phyloP scores from a whole-genome alignment of 2,113 vertebrate genomes.

The Solea solea region DNA sequence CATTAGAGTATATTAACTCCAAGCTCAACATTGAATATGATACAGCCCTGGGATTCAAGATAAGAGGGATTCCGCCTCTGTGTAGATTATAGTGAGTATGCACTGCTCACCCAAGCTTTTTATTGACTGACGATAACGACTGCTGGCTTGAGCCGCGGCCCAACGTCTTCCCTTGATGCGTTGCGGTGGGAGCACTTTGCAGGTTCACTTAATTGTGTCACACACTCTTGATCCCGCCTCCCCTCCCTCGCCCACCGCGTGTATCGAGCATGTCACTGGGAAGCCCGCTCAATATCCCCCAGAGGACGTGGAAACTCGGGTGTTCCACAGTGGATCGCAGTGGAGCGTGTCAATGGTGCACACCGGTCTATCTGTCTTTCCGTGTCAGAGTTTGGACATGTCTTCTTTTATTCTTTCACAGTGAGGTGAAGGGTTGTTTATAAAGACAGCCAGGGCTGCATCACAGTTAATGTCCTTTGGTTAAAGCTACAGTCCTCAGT shows the following conservation, averaged over 20 bases:
- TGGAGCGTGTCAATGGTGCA: conserved; percentile 43
- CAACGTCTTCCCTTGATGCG: conserved; percentile 42
- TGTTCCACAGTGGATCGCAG: conserved; percentile 49
- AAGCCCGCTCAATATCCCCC: conserved; percentile 62
- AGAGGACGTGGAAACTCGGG: conserved; percentile 54
- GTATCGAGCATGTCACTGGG: conserved; percentile 59
- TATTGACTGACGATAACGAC: conserved; percentile 78
- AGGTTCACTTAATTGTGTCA: conserved; percentile 56
- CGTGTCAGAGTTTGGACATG: conserved; percentile 5
- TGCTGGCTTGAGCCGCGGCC: conserved; percentile 25
- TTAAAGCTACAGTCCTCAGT: not conserved
- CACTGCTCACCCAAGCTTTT: conserved; percentile 27
- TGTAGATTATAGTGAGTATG: conserved; percentile 8
- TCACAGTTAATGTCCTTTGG: conserved; percentile 2
- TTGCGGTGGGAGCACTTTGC: conserved; percentile 50
- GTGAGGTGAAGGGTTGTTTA: conserved; percentile 13
- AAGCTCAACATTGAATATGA: conserved; percentile 4
- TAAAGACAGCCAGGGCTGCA: conserved; percentile 2
- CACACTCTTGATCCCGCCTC: conserved; percentile 32
- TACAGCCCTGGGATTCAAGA: not conserved
- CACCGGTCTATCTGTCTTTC: conserved; percentile 28
- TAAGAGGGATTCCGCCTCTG: not conserved
- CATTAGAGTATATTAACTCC: conserved; percentile 4
- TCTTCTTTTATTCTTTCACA: not conserved
- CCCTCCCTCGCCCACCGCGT: conserved; percentile 8